Percentiles rank a stretch among this genome's conserved stretches.
Conservation (phyloP, 1,140 invertebrate genomes). For the Lepidurus apus region DNA sequence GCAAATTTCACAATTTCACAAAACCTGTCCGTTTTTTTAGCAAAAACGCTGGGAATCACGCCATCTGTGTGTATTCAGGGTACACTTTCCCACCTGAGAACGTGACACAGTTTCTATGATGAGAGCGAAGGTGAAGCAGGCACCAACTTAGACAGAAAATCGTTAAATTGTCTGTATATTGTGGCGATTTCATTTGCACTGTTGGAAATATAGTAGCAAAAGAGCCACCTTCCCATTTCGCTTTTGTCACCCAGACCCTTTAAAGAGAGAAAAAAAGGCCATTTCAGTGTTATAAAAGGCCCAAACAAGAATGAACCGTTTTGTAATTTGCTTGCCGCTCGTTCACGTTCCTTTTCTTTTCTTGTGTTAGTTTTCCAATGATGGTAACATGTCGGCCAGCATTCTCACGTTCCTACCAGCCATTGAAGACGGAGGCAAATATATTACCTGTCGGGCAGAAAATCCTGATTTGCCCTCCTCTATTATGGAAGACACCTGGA, state of each 20-base stretch:
- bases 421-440: slow-evolving; percentile 77
- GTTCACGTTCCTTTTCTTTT: slow-evolving; percentile 25
- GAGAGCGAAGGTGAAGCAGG: not conserved
- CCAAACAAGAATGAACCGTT: not conserved
- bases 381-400: slow-evolving; percentile 78
- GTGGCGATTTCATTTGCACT: not conserved
- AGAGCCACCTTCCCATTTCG: too few species aligned
- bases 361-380: slow-evolving; percentile 59
- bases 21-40: too few species aligned
- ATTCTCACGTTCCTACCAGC: slow-evolving; percentile 71
- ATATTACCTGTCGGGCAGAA: slow-evolving; percentile 70
- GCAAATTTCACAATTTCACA: too few species aligned
- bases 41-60: not conserved
- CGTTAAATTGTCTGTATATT: not conserved
- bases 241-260: too few species aligned
- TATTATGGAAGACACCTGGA: slow-evolving; percentile 66
- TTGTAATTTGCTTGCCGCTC: not conserved
- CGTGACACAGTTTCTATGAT: not conserved
- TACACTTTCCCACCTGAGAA: too few species aligned
- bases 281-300: not conserved
- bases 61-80: too few species aligned
- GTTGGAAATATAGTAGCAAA: too few species aligned
- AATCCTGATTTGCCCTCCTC: slow-evolving; percentile 68
- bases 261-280: not conserved
- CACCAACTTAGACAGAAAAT: not conserved